Evolutionary conservation across 2,888 invertebrate genomes (phyloP).

Genomic region (Rotaria macrura): DNA sequence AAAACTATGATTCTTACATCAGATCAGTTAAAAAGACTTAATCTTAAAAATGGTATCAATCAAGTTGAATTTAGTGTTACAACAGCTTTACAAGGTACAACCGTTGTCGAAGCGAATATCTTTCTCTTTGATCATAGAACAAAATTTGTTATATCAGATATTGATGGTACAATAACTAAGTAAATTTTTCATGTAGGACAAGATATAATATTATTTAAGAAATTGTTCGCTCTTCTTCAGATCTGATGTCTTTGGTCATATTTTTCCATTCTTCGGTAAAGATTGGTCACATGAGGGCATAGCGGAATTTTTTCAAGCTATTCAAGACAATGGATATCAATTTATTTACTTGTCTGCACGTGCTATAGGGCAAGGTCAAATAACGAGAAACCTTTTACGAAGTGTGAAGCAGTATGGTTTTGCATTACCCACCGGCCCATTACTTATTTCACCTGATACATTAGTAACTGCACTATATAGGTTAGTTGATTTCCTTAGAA

Average conservation of each 20-base stretch:
- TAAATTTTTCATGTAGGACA: background rate
- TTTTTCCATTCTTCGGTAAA: slow-evolving; percentile 89
- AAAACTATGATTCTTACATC: slow-evolving; percentile 82
- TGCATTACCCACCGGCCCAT: slow-evolving; percentile 84
- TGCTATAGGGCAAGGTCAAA: slow-evolving; percentile 74
- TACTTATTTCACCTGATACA: slow-evolving; percentile 90
- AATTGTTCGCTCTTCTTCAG: background rate
- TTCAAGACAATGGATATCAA: slow-evolving; percentile 91
- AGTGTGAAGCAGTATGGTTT: slow-evolving; percentile 80
- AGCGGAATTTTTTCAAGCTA: slow-evolving; percentile 88
- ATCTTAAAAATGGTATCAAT: slow-evolving; percentile 80
- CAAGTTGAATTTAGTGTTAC: slow-evolving; percentile 92
- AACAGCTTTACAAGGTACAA: slow-evolving; percentile 95
- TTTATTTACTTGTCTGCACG: slow-evolving; percentile 88
- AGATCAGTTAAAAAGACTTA: slow-evolving; percentile 72
- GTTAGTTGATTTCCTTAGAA: background rate
- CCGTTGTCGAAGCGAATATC: slow-evolving; percentile 85
- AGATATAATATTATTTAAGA: background rate
- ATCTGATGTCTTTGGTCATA: slow-evolving; percentile 92
- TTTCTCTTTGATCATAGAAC: slow-evolving; percentile 94
- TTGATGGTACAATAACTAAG: slow-evolving; percentile 98
- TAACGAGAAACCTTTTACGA: slow-evolving; percentile 84
- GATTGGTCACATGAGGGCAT: slow-evolving; percentile 99
- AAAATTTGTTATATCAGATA: slow-evolving; percentile 93
- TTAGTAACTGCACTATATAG: slow-evolving; percentile 84